Conservation (phyloP, 2,888 invertebrate genomes). For the Busseola fusca region DNA sequence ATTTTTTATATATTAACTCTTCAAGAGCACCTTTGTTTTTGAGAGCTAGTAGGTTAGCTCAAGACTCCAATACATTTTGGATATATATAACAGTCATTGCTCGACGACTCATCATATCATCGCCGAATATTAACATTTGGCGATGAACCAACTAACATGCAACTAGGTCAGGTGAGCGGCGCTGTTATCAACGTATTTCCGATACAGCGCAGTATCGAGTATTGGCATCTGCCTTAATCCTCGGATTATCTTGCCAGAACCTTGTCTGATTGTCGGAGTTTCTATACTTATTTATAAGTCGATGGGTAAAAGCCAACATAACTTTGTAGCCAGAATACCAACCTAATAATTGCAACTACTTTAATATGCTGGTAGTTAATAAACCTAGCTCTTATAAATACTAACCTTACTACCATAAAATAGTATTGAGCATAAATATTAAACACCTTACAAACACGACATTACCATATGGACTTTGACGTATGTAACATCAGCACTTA, state of each 20-base stretch:
- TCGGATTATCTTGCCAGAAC: constrained; percentile 5
- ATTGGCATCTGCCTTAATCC: constrained; percentile 38
- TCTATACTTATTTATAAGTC: background rate
- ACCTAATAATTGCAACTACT: background rate
- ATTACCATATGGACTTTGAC: too few species aligned
- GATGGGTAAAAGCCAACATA: background rate
- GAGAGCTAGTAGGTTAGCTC: background rate
- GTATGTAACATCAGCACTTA: too few species aligned
- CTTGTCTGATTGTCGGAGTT: background rate
- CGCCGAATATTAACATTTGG: constrained; percentile 29
- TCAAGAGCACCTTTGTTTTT: background rate
- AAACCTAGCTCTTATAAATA: background rate
- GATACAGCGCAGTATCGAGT: constrained; percentile 23
- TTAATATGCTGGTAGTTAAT: background rate
- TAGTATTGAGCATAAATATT: too few species aligned
- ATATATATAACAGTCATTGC: too few species aligned
- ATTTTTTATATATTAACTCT: too few species aligned
- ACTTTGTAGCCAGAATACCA: background rate
- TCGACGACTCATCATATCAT: background rate
- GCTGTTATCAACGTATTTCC: constrained; percentile 7
- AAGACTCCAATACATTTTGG: background rate
- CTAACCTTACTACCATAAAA: background rate
- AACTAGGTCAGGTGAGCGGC: constrained; percentile 12
- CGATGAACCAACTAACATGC: constrained; percentile 12
- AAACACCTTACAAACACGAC: too few species aligned